A percentile compares a stretch with the other conserved stretches of the same genome.
These are phyloP conservation scores for Tursiops truncatus DNA, from an alignment of 2,113 vertebrate genomes.

Conservation along the genomic window DNA sequence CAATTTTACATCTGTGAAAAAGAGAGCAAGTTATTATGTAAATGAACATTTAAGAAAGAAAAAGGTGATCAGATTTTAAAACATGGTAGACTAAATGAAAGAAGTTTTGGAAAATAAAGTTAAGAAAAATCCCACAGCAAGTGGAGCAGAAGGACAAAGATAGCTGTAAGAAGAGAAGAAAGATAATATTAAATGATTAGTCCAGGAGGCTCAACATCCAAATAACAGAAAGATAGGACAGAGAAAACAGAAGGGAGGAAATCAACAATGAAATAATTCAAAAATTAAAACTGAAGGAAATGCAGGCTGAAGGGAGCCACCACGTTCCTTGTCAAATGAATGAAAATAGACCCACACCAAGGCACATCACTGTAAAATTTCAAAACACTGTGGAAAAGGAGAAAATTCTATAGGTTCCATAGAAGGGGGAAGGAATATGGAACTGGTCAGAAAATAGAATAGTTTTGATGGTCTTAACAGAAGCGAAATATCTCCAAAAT, in stretches of 20 bases:
- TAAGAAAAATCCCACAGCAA: background rate
- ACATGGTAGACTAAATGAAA: background rate
- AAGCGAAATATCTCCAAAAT: background rate
- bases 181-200: background rate
- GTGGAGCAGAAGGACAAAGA: background rate
- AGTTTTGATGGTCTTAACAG: background rate
- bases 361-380: background rate
- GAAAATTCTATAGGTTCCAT: background rate
- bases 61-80: background rate
- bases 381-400: background rate
- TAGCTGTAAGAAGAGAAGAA: background rate
- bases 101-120: background rate
- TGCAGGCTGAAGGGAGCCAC: background rate
- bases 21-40: background rate
- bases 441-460: background rate
- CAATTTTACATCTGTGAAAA: background rate
- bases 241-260: background rate
- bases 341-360: background rate
- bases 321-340: background rate
- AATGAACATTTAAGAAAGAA: background rate
- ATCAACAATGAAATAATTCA: background rate
- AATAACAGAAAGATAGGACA: background rate
- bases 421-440: background rate
- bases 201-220: background rate
- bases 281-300: background rate